Conservation (phyloP, 2,888 invertebrate species). For the Helleia helle region DNA sequence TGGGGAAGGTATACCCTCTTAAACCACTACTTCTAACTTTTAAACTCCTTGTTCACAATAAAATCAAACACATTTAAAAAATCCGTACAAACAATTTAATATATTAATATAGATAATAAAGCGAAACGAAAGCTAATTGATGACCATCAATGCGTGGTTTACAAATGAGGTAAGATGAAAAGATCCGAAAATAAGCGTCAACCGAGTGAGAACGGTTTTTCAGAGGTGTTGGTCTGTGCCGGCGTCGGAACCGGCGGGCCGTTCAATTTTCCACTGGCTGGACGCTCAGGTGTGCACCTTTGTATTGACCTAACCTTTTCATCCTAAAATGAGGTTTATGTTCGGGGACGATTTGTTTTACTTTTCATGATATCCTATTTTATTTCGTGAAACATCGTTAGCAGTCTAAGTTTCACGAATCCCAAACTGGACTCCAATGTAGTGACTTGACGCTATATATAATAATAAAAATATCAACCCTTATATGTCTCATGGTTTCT, state of each 20-base stretch:
- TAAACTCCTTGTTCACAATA: no score
- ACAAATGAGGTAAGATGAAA: slow-evolving; percentile 63
- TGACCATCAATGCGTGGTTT: slow-evolving; percentile 45
- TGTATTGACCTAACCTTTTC: slow-evolving; percentile 61
- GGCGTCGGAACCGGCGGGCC: slow-evolving; percentile 63
- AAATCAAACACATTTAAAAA: no score
- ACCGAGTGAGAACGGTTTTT: slow-evolving; percentile 64
- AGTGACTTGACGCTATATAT: no score
- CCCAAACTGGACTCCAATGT: no score
- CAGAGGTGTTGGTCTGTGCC: slow-evolving; percentile 68
- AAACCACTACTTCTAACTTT: no score
- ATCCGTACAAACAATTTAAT: no score
- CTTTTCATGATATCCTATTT: slow-evolving; percentile 3
- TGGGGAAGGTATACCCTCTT: no score
- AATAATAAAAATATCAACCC: no score
- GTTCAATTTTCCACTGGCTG: slow-evolving; percentile 70
- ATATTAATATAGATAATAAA: not conserved
- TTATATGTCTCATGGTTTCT: no score
- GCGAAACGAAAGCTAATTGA: slow-evolving; percentile 4
- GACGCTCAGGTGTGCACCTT: slow-evolving; percentile 59
- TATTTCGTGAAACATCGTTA: no score
- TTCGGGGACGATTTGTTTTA: slow-evolving; percentile 16
- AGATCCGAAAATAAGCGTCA: slow-evolving; percentile 68
- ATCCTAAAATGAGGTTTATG: slow-evolving; percentile 37
- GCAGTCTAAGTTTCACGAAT: no score